phyloP scores from a whole-genome alignment of 2,113 vertebrate species.

The Plectropomus leopardus region DNA sequence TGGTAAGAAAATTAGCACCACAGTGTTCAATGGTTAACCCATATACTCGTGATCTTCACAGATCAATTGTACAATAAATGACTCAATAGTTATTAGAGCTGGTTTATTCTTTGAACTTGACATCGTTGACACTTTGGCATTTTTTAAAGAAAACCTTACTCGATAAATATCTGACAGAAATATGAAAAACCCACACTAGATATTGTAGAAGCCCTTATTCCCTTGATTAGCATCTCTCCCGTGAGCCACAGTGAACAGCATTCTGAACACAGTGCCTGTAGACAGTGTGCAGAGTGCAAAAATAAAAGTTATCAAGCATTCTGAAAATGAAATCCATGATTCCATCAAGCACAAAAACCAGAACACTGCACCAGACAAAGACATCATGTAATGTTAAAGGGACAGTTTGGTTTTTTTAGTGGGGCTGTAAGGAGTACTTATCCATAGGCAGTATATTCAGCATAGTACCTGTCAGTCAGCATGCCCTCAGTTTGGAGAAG shows the following conservation, averaged over 20 bases:
- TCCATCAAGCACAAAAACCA: neutral
- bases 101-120: slow-evolving; percentile 2
- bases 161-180: slow-evolving; percentile 13
- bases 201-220: neutral
- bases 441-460: too few species aligned
- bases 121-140: neutral
- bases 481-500: too few species aligned
- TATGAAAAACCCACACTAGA: neutral
- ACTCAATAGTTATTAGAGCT: slow-evolving; percentile 54
- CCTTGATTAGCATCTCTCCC: neutral
- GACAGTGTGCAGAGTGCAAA: neutral
- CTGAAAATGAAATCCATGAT: neutral
- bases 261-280: neutral
- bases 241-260: slow-evolving; percentile 1
- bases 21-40: slow-evolving; percentile 77
- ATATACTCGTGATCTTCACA: slow-evolving; percentile 75
- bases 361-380: neutral
- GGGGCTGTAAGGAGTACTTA: too few species aligned
- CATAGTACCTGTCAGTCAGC: too few species aligned
- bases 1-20: slow-evolving; percentile 77
- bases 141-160: slow-evolving; percentile 40
- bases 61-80: slow-evolving; percentile 80
- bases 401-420: too few species aligned
- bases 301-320: neutral
- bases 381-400: slow-evolving; percentile 3